These are phyloP conservation scores for Eupeodes corollae DNA, from an alignment of 1,140 invertebrate species.

Conservation along the genomic window DNA sequence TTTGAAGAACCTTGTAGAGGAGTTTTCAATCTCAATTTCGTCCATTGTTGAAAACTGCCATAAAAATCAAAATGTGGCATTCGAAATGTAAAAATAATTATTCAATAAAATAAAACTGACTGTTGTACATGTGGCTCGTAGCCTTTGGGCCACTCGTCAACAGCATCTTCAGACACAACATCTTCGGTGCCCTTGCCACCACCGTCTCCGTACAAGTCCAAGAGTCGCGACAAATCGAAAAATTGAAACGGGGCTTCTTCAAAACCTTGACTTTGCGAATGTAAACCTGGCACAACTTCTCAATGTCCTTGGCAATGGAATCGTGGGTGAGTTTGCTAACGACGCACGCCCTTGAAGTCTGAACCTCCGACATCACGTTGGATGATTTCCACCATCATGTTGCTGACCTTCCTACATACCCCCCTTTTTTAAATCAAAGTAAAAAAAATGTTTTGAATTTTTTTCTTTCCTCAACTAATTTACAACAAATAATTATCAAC, in stretches of 20 bases:
- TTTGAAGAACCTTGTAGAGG: too few species aligned
- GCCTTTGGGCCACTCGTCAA: conserved; percentile 86
- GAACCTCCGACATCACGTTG: conserved; percentile 75
- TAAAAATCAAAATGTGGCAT: too few species aligned
- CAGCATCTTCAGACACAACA: conserved; percentile 66
- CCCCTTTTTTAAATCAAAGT: too few species aligned
- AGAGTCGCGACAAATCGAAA: conserved; percentile 89
- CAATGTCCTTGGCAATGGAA: conserved; percentile 97
- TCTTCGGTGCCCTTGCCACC: conserved; percentile 53
- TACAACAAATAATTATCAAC: too few species aligned
- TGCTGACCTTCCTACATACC: conserved; percentile 79
- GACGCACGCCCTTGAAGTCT: conserved; percentile 87
- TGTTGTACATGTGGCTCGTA: conserved; percentile 97
- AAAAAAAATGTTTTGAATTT: too few species aligned
- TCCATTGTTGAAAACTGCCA: too few species aligned
- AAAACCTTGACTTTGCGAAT: conserved; percentile 98
- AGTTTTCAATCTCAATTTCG: too few species aligned
- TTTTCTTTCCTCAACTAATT: too few species aligned
- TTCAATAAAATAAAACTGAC: conserved; percentile 59
- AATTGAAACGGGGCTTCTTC: conserved; percentile 97
- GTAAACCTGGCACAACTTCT: conserved; percentile 89
- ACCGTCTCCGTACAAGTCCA: conserved; percentile 92
- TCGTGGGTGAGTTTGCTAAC: conserved; percentile 94
- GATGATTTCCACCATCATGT: conserved; percentile 96
- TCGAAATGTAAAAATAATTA: not conserved